Base-by-base conservation (phyloP, 2,113 vertebrate genomes). In the Picathartes gymnocephalus region DNA sequence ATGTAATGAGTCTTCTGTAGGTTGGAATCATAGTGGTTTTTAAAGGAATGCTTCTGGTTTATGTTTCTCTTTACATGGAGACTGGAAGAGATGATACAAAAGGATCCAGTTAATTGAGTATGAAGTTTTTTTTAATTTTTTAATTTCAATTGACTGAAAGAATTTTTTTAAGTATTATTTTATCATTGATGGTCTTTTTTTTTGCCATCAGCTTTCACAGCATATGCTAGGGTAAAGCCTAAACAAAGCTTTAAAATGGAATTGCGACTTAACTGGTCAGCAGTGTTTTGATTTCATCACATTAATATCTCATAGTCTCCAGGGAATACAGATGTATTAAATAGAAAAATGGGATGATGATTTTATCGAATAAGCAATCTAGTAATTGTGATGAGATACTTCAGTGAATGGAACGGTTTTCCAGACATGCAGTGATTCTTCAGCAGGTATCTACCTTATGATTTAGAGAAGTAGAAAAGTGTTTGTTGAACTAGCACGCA, bases 351-450 rank as follows among this genome's bases (percentile, higher is more conserved):
- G 15, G 51, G 23, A 82, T 82, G 50, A 81, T 78, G 58, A 58
- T 96, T 90, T 87, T 90, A 89, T 89, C 50, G 53, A 94, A 95
- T 81, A 92, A 95, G 44, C 50, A 66, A 27, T 61, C 27, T 71
- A 28, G 40, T 95, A 89, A 85, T 95, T 86, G 53, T 78, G 48
- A 61, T 81, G 47, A 86, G 72, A 58, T 74, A 44, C n/a, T 84
- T 84, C 70, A 72, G 45, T 88, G 70, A 92, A 71, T 57, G 8
- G 31, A 87, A 53, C 0, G 1, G 37, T 84, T 92, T 93, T 73
- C n/a, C 53, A 87, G 48, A 64, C 31, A 15, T 33, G 21, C 57
- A 65, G n/a, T 71, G 44, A 79, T 86, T 86, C 57, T 88, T 94
- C 64, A 81, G 57, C 44, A 81, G 25, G 74, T 68, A 93, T 91